Percentiles rank a stretch among this genome's conserved stretches.
Conservation (phyloP, 2,888 invertebrate species). For the Parnassius orleans region DNA sequence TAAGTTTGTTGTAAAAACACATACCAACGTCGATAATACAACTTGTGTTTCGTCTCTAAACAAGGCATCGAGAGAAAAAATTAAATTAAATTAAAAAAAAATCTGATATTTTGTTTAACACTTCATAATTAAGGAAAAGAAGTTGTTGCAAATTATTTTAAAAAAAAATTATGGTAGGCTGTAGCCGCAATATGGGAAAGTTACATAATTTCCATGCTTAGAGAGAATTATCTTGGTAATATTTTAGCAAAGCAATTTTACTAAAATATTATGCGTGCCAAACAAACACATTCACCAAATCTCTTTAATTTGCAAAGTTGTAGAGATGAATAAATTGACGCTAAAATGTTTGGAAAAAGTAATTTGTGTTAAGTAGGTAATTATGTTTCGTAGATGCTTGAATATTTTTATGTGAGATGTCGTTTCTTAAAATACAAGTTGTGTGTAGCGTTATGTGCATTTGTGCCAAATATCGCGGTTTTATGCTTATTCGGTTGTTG, state of each 20-base stretch:
- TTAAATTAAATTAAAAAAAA: too few species aligned
- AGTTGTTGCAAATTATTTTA: slow-evolving; percentile 4
- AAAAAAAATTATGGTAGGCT: not conserved
- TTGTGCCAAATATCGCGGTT: too few species aligned
- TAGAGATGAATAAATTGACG: slow-evolving; percentile 9
- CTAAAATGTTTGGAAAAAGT: not conserved
- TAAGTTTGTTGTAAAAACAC: too few species aligned
- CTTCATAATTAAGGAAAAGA: too few species aligned
- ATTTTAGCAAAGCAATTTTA: slow-evolving; percentile 5
- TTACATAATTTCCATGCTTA: slow-evolving; percentile 9
- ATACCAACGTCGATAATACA: too few species aligned
- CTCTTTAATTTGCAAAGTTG: slow-evolving; percentile 12
- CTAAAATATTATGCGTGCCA: slow-evolving; percentile 11
- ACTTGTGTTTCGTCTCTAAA: too few species aligned
- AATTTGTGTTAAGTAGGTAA: not conserved
- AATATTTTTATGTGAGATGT: too few species aligned
- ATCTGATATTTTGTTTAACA: too few species aligned
- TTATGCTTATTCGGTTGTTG: too few species aligned
- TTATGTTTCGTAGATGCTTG: not conserved
- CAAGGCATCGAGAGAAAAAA: too few species aligned
- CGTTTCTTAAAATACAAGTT: too few species aligned
- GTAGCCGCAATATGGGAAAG: not conserved
- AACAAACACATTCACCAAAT: slow-evolving; percentile 13
- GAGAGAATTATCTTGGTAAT: slow-evolving; percentile 9
- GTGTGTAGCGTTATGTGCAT: too few species aligned